Evolutionary conservation across 2,888 invertebrate genomes (phyloP).

Genomic region (Gastracanthus pulcherrimus): DNA sequence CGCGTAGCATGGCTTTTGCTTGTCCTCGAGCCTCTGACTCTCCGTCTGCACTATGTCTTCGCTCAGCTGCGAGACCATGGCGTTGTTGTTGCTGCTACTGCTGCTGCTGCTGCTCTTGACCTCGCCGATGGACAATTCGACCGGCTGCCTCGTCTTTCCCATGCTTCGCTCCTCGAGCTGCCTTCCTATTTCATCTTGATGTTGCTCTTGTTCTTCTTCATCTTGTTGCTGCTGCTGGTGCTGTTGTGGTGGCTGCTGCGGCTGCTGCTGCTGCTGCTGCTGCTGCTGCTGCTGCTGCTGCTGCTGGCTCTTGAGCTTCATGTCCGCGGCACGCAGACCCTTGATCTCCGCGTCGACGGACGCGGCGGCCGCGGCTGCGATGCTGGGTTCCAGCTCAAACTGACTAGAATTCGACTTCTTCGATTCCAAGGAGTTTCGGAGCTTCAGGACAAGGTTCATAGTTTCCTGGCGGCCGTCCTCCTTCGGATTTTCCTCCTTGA

Average conservation of each 20-base stretch:
- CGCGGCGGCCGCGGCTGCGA: not conserved
- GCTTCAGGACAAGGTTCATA: slow-evolving; percentile 89
- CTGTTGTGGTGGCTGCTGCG: too few species aligned
- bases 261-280: not conserved
- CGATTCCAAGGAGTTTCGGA: slow-evolving; percentile 86
- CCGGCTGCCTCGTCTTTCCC: not conserved
- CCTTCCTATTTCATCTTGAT: not conserved
- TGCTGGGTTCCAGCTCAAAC: slow-evolving; percentile 69
- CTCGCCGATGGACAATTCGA: not conserved
- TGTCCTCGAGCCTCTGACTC: slow-evolving; percentile 67
- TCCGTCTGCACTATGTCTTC: slow-evolving; percentile 53
- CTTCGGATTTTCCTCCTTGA: slow-evolving; percentile 87
- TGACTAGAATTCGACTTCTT: slow-evolving; percentile 83
- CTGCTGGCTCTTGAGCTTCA: slow-evolving; percentile 54
- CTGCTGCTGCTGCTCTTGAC: slow-evolving; percentile 39
- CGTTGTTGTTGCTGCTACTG: too few species aligned
- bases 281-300: slow-evolving; percentile 34
- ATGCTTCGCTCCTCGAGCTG: slow-evolving; percentile 40
- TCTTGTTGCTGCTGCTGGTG: too few species aligned
- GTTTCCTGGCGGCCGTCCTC: slow-evolving; percentile 92
- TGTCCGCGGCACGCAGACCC: slow-evolving; percentile 16
- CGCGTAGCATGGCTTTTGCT: slow-evolving; percentile 70
- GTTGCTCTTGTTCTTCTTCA: slow-evolving; percentile 30
- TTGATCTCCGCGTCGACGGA: slow-evolving; percentile 27
- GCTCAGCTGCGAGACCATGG: not conserved